Evolutionary conservation across 2,113 vertebrate species (phyloP).

Genomic region (Gorsachius goisagi): DNA sequence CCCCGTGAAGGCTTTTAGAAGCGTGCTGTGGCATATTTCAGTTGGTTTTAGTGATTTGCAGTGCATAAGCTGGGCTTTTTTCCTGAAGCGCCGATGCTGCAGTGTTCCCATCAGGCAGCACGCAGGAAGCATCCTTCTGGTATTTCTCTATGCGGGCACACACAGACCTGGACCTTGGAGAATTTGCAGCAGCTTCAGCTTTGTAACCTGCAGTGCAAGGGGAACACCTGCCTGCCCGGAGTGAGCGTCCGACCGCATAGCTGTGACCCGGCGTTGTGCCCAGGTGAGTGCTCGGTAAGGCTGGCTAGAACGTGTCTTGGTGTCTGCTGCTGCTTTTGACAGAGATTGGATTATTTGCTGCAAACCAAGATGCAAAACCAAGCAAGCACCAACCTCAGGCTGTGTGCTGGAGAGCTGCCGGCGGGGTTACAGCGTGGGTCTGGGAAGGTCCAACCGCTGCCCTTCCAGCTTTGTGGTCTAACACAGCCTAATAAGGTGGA

Average conservation of each 20-base stretch:
- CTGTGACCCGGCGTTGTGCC: fast-evolving
- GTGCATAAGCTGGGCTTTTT: background rate
- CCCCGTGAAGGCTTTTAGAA: background rate
- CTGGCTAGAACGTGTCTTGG: fast-evolving
- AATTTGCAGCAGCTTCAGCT: background rate
- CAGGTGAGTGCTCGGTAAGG: background rate
- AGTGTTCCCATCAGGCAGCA: background rate
- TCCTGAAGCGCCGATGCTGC: background rate
- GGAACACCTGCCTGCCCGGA: background rate
- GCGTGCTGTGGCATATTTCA: background rate
- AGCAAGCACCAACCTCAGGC: background rate
- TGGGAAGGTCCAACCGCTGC: background rate
- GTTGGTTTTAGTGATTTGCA: background rate
- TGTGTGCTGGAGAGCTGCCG: background rate
- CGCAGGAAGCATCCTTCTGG: background rate
- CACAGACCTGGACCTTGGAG: background rate
- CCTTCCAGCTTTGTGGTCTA: background rate
- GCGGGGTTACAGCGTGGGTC: fast-evolving
- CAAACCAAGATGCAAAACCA: background rate
- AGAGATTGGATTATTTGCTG: background rate
- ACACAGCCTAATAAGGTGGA: background rate
- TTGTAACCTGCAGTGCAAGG: background rate
- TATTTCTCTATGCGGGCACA: background rate
- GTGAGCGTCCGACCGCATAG: fast-evolving
- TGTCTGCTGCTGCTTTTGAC: background rate